Evolutionary conservation across 2,888 invertebrate genomes (phyloP).

Genomic region (Ophioninae sp.): DNA sequence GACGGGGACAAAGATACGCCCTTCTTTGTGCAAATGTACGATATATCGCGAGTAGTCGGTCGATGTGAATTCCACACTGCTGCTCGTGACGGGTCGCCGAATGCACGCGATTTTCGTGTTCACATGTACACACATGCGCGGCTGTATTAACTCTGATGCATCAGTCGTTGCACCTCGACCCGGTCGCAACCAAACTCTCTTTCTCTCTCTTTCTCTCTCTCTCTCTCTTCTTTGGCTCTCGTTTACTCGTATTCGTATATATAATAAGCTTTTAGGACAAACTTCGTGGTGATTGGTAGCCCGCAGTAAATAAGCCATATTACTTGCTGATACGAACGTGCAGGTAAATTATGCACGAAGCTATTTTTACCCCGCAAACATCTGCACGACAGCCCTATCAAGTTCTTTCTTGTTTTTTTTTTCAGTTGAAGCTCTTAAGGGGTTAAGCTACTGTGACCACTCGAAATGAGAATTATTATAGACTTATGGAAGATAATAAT

Average conservation of each 20-base stretch:
- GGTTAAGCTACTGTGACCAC: not conserved
- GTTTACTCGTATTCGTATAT: not conserved
- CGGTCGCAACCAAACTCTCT: conserved; percentile 14
- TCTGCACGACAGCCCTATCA: not conserved
- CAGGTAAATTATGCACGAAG: conserved; percentile 20
- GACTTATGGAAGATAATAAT: no score
- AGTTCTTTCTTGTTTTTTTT: not conserved
- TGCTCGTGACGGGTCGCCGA: conserved; percentile 30
- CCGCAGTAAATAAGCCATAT: conserved; percentile 14
- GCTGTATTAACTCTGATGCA: conserved; percentile 25
- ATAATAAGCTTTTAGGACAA: conserved; percentile 34
- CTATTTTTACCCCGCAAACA: conserved; percentile 7
- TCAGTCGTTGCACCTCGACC: conserved; percentile 35
- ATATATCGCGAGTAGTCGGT: conserved; percentile 15
- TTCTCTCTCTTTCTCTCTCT: not conserved
- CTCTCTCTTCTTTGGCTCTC: conserved; percentile 2
- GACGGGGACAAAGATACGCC: conserved; percentile 3
- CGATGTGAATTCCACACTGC: conserved; percentile 33
- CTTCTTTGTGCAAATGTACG: not conserved
- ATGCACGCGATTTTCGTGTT: conserved; percentile 48
- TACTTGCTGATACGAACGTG: conserved; percentile 23
- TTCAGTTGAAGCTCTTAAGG: not conserved
- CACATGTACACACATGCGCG: not conserved
- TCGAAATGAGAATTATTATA: no score
- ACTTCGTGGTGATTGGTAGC: conserved; percentile 28